Percentiles rank a stretch among this genome's conserved stretches.
Conservation (phyloP, 2,888 invertebrate genomes). For the Parnassius smintheus region DNA sequence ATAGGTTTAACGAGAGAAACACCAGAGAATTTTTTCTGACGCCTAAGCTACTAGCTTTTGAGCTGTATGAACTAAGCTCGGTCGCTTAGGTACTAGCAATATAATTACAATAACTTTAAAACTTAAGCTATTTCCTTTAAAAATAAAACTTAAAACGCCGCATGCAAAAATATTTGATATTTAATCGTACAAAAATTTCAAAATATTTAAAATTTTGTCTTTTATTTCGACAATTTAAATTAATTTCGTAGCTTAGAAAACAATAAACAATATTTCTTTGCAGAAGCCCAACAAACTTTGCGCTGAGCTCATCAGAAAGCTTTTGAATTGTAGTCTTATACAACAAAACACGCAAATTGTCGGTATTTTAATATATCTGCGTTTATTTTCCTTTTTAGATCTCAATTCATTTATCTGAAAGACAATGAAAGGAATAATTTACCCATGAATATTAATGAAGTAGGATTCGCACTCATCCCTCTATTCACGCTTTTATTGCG, state of each 20-base stretch:
- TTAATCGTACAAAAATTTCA: too few species aligned
- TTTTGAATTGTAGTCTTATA: slow-evolving; percentile 29
- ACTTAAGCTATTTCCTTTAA: too few species aligned
- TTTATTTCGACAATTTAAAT: slow-evolving; percentile 1
- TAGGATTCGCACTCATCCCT: slow-evolving; percentile 62
- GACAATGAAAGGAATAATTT: slow-evolving; percentile 71
- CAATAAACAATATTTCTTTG: slow-evolving; percentile 24
- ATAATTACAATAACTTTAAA: too few species aligned
- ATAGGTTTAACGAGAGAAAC: too few species aligned
- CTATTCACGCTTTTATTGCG: slow-evolving; percentile 59
- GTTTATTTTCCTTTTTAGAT: slow-evolving; percentile 57
- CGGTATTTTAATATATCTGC: slow-evolving; percentile 49
- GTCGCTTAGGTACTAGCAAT: too few species aligned
- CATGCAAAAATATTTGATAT: too few species aligned
- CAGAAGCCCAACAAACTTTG: slow-evolving; percentile 23
- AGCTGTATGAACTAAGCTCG: too few species aligned
- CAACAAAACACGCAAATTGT: slow-evolving; percentile 44
- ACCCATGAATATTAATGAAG: slow-evolving; percentile 74
- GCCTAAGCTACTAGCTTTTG: too few species aligned
- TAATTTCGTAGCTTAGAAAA: slow-evolving; percentile 7
- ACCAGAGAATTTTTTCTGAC: too few species aligned
- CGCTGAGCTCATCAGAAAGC: slow-evolving; percentile 25
- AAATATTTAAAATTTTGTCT: neutral
- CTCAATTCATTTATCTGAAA: slow-evolving; percentile 61
- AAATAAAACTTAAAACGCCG: too few species aligned